These are phyloP conservation scores for Mirounga angustirostris DNA, from an alignment of 2,113 vertebrate species.

Conservation along the genomic window DNA sequence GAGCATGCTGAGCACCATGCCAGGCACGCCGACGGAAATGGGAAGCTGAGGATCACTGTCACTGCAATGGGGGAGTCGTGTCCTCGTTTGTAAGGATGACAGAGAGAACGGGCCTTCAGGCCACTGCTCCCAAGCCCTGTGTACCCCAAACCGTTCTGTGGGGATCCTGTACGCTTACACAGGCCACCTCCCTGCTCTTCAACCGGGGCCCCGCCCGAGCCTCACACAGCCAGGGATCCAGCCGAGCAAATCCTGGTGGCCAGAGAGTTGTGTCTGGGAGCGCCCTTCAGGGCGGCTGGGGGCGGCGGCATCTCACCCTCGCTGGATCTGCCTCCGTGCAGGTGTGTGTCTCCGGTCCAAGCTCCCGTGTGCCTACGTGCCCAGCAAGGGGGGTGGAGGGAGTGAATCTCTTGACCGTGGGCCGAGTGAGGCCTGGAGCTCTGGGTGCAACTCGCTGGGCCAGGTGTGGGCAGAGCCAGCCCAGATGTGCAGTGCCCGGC, in stretches of 20 bases:
- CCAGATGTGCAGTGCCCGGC: background rate
- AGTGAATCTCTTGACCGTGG: background rate
- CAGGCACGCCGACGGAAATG: background rate
- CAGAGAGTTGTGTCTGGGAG: background rate
- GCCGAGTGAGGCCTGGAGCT: background rate
- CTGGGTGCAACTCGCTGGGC: background rate
- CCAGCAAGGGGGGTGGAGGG: background rate
- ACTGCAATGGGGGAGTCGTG: too few relatives aligned
- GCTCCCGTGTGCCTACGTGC: background rate
- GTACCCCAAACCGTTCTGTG: background rate
- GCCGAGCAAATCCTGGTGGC: background rate
- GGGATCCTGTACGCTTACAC: background rate
- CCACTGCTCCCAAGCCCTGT: background rate
- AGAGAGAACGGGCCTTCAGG: background rate
- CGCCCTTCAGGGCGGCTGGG: background rate
- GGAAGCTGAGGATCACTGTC: background rate
- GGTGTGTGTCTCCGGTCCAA: background rate
- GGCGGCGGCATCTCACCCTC: background rate
- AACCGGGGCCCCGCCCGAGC: background rate
- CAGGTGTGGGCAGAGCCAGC: background rate
- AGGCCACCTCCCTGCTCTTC: background rate
- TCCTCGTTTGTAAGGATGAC: background rate
- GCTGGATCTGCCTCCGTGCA: background rate
- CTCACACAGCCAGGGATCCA: background rate
- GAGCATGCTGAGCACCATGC: background rate